phyloP scores from a whole-genome alignment of 2,888 invertebrate genomes.

The Drosophila mimetica region DNA sequence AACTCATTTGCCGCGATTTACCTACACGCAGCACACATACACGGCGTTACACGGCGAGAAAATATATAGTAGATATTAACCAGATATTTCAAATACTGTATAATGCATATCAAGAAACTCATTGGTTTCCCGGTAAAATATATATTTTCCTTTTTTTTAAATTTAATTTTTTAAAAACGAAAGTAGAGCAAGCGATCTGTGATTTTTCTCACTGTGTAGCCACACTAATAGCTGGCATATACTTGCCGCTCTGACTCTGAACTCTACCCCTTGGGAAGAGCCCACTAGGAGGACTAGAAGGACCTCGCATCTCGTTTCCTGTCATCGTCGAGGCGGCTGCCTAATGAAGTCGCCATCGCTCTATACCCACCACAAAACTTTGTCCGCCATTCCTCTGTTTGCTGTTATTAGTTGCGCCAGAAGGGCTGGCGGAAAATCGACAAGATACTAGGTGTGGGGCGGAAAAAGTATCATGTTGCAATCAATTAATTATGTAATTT shows the following conservation, averaged over 20 bases:
- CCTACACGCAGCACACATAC: slow-evolving; percentile 34
- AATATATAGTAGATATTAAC: background rate
- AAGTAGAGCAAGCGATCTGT: no score
- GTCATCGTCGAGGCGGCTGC: slow-evolving; percentile 1
- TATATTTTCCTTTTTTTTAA: no score
- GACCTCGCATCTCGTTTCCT: slow-evolving; percentile 5
- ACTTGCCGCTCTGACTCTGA: slow-evolving; percentile 25
- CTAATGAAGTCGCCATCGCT: slow-evolving; percentile 44
- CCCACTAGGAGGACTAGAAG: background rate
- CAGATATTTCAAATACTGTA: no score
- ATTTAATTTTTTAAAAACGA: no score
- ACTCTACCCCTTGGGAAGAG: slow-evolving; percentile 6
- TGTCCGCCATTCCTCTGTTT: slow-evolving; percentile 18
- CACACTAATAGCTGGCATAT: slow-evolving; percentile 20
- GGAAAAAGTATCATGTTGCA: slow-evolving; percentile 50
- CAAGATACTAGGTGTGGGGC: background rate
- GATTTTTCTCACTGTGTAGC: background rate
- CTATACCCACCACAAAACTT: slow-evolving; percentile 29
- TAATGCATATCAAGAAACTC: no score
- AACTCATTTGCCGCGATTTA: slow-evolving; percentile 71
- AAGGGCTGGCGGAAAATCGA: background rate
- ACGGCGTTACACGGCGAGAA: slow-evolving; percentile 9
- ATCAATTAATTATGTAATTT: slow-evolving; percentile 63
- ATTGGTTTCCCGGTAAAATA: no score
- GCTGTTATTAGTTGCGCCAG: slow-evolving; percentile 14